Percentiles rank a stretch among this genome's conserved stretches.
These are phyloP conservation scores for Bubo blakistoni DNA, from an alignment of 2,113 vertebrate species.

Conservation along the genomic window DNA sequence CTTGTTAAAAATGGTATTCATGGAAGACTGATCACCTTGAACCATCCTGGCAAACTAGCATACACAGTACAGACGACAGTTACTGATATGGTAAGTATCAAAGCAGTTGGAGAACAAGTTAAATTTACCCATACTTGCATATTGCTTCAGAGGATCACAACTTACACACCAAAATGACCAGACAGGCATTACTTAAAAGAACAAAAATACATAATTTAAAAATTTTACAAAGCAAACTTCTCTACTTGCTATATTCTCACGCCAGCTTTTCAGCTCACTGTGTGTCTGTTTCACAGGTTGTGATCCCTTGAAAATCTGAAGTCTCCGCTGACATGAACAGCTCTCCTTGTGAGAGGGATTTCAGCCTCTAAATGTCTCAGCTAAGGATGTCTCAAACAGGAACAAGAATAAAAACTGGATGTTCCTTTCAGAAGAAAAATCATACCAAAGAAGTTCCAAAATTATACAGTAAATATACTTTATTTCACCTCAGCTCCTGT, in stretches of 20 bases:
- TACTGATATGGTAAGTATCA: not conserved
- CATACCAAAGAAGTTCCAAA: slow-evolving; percentile 6
- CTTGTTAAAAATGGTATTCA: not conserved
- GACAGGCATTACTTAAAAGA: not conserved
- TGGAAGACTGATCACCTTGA: not conserved
- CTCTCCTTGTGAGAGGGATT: not conserved
- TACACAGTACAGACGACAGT: not conserved
- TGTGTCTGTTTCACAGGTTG: not conserved
- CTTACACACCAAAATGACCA: not conserved
- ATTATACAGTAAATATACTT: slow-evolving; percentile 89
- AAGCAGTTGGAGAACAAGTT: not conserved
- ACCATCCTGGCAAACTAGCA: not conserved
- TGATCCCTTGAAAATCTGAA: not conserved
- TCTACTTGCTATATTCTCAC: not conserved
- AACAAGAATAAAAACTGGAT: not conserved
- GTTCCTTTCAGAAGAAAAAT: not conserved
- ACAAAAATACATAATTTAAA: not conserved
- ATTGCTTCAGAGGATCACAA: not conserved
- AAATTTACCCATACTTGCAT: not conserved
- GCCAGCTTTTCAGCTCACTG: not conserved
- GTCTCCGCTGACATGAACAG: not conserved
- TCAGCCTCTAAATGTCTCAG: not conserved
- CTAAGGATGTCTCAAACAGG: not conserved
- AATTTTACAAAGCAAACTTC: not conserved
- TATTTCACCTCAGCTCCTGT: slow-evolving; percentile 84